These are phyloP conservation scores for Silurus lanzhouensis DNA, from an alignment of 2,797 vertebrate species.

Conservation along the genomic window DNA sequence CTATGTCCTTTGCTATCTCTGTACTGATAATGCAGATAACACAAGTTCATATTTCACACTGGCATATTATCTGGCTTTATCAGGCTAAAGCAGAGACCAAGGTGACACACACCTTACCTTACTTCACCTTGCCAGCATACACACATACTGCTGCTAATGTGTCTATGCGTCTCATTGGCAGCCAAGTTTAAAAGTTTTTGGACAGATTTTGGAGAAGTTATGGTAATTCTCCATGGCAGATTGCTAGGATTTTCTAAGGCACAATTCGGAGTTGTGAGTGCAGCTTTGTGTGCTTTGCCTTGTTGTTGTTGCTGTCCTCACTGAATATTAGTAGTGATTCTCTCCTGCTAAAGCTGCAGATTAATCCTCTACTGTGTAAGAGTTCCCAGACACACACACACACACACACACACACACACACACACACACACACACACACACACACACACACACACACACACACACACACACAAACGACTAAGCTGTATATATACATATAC, in stretches of 20 bases:
- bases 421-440: conserved; percentile 16
- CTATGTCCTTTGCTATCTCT: conserved; percentile 18
- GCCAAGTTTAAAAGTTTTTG: conserved; percentile 39
- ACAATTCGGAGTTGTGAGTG: conserved; percentile 28
- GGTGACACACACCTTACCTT: conserved; percentile 16
- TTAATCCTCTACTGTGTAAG: conserved; percentile 24
- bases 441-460: conserved; percentile 28
- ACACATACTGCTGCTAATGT: conserved; percentile 21
- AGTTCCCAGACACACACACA: background rate
- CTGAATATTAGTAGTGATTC: conserved; percentile 31
- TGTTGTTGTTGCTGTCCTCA: conserved; percentile 29
- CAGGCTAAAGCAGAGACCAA: conserved; percentile 30
- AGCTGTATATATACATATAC: conserved; percentile 13
- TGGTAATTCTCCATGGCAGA: conserved; percentile 48
- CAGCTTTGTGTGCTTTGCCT: conserved; percentile 28
- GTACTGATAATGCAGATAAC: conserved; percentile 30
- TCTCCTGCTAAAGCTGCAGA: conserved; percentile 36
- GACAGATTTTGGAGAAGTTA: conserved; percentile 30
- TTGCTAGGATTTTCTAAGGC: conserved; percentile 48
- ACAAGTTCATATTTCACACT: conserved; percentile 42
- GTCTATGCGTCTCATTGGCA: conserved; percentile 31
- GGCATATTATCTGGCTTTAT: conserved; percentile 28
- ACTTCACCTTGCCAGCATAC: background rate
- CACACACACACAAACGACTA: background rate
- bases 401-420: conserved; percentile 20